A percentile compares a stretch with the other conserved stretches of the same genome.
Conservation (phyloP, 2,888 invertebrate species). For the Patella depressa region DNA sequence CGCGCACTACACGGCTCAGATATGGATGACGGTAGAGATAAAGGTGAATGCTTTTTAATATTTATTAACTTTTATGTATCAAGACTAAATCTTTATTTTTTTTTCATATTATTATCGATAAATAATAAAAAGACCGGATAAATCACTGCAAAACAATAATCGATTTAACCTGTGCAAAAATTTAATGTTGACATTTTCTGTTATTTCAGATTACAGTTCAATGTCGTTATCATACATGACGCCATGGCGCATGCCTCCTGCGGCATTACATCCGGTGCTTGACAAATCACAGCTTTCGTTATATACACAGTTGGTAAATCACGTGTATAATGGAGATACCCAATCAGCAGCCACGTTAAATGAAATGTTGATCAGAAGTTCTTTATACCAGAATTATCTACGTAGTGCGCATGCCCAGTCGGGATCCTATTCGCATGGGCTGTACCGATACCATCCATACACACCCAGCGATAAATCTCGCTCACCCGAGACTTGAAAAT, state of each 20-base stretch:
- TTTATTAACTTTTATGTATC: too few species aligned
- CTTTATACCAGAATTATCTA: slow-evolving; percentile 17
- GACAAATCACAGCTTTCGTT: background rate
- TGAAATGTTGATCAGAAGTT: slow-evolving; percentile 21
- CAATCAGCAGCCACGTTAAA: slow-evolving; percentile 17
- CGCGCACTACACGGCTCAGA: slow-evolving; percentile 81
- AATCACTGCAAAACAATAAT: too few species aligned
- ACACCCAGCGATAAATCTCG: background rate
- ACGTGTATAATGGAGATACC: slow-evolving; percentile 4
- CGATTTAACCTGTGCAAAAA: too few species aligned
- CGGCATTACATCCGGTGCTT: background rate
- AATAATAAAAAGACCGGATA: too few species aligned
- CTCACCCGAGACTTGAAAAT: background rate
- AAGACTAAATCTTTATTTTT: too few species aligned
- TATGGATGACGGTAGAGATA: background rate
- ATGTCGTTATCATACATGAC: background rate
- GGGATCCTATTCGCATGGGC: background rate
- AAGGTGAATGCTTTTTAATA: background rate
- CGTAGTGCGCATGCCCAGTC: background rate
- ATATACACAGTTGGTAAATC: background rate
- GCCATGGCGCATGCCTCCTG: background rate
- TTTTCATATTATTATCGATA: too few species aligned
- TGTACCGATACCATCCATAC: background rate
- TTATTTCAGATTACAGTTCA: slow-evolving; percentile 7
- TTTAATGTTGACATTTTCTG: too few species aligned